phyloP scores from a whole-genome alignment of 1,140 invertebrate genomes.

The Thaumetopoea pityocampa region DNA sequence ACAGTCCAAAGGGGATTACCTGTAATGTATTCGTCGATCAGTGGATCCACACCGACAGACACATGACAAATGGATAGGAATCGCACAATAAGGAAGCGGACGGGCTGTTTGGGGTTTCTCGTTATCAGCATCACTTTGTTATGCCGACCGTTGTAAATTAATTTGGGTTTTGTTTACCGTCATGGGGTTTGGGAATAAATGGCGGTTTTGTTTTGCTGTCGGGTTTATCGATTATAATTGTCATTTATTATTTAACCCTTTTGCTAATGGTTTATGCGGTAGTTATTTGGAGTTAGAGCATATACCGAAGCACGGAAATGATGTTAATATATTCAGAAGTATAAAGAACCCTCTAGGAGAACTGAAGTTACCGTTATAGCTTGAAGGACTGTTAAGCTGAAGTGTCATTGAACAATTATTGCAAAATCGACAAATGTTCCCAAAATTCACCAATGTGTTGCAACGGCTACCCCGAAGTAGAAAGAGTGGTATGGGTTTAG shows the following conservation, averaged over 20 bases:
- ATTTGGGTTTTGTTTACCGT: constrained; percentile 11
- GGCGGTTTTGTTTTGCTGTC: constrained; percentile 4
- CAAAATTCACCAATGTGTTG: too few species aligned
- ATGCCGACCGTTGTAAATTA: constrained; percentile 8
- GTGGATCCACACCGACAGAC: constrained; percentile 19
- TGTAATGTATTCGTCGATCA: constrained; percentile 28
- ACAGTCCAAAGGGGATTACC: constrained; percentile 19
- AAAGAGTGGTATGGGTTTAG: too few species aligned
- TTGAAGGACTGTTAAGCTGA: too few species aligned
- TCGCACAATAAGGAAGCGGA: constrained; percentile 32
- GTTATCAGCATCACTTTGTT: constrained; percentile 10
- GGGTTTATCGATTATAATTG: background rate
- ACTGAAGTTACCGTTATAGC: too few species aligned
- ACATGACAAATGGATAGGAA: constrained; percentile 32
- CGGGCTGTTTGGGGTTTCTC: constrained; percentile 10
- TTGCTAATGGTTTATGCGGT: background rate
- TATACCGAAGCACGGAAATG: background rate
- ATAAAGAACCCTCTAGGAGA: too few species aligned
- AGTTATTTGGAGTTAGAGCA: background rate
- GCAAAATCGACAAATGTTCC: too few species aligned
- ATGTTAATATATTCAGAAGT: too few species aligned
- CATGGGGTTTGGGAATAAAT: constrained; percentile 1
- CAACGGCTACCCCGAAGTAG: too few species aligned
- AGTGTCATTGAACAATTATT: too few species aligned
- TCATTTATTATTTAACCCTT: background rate